phyloP scores from a whole-genome alignment of 2,888 invertebrate species.

The Fragum sueziense region DNA sequence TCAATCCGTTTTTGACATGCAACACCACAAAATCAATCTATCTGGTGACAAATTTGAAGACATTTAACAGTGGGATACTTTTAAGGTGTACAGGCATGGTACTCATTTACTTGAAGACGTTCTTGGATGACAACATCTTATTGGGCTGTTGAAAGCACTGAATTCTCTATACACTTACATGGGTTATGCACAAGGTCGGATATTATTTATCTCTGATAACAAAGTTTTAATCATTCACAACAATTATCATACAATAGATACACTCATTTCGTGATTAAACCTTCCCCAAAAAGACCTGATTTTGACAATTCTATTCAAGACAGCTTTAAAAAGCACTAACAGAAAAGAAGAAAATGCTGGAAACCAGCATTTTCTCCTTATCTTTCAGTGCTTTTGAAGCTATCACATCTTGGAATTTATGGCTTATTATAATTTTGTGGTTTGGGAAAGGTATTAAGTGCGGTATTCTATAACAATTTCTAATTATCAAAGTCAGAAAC shows the following conservation, averaged over 20 bases:
- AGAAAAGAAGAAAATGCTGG: background rate
- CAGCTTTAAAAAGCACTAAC: background rate
- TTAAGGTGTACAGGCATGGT: too few species aligned
- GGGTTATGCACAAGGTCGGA: too few species aligned
- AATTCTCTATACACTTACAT: too few species aligned
- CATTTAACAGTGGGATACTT: too few species aligned
- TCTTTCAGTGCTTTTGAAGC: background rate
- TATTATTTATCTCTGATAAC: background rate
- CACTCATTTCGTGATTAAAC: background rate
- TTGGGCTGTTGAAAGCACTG: too few species aligned
- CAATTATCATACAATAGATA: background rate
- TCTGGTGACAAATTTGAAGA: too few species aligned
- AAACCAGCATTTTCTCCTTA: background rate
- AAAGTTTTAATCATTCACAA: background rate
- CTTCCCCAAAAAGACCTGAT: too few species aligned
- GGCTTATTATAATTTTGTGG: background rate
- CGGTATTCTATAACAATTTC: background rate
- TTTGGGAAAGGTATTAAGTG: background rate
- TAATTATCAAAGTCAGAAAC: background rate
- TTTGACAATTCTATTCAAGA: too few species aligned
- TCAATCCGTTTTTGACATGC: too few species aligned
- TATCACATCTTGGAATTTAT: background rate
- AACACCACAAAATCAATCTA: too few species aligned
- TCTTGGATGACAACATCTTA: too few species aligned
- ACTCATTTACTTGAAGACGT: too few species aligned